Evolutionary conservation across 2,797 vertebrate genomes (phyloP), one percentile per base, ranked within the genome.

Genomic region (Alcedo atthis): DNA sequence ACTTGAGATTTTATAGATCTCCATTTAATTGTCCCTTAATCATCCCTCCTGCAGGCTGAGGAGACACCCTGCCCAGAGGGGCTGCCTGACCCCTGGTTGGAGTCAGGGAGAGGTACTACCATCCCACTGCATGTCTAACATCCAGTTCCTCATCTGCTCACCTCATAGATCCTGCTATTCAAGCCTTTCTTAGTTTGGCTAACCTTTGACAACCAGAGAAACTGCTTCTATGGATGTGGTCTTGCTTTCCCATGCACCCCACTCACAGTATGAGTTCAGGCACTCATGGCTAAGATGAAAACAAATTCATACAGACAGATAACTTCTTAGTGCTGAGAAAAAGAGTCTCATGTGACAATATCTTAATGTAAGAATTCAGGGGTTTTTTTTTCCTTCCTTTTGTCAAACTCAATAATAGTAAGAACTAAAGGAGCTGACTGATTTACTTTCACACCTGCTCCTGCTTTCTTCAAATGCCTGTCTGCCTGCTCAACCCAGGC

Each of bases 361-460:
- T 35, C 49, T 43, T 45, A 48, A 64, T 63, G 24, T 16, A 81
- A 64, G 40, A 83, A 53, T 53, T 55, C 53, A 32, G 17, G 7
- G 32, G 32, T 33, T 6, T 3, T 54, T 33, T 69, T 74, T 33
- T n/a, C 35, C 35, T 59, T 80, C 28, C 32, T 46, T 92, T 79
- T 67, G 55, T 48, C 35, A 78, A 85, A 68, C 51, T 76, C 51
- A 59, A 51, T 46, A 61, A 53, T 45, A 70, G 21, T 45, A 57
- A 85, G 69, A 71, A 49, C 45, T 63, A n/a, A 30, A 61, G 42
- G 16, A 81, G 57, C 43, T 59, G 53, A 26, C 35, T 69, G 35
- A 75, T 81, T 76, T 80, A 49, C 37, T 74, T 74, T 74, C 62
- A 78, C 81, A 83, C 45, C 49, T 91, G 62, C 57, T 75, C 62